These are phyloP conservation scores for Anarsia innoxiella DNA, from an alignment of 2,888 invertebrate species.

Conservation along the genomic window DNA sequence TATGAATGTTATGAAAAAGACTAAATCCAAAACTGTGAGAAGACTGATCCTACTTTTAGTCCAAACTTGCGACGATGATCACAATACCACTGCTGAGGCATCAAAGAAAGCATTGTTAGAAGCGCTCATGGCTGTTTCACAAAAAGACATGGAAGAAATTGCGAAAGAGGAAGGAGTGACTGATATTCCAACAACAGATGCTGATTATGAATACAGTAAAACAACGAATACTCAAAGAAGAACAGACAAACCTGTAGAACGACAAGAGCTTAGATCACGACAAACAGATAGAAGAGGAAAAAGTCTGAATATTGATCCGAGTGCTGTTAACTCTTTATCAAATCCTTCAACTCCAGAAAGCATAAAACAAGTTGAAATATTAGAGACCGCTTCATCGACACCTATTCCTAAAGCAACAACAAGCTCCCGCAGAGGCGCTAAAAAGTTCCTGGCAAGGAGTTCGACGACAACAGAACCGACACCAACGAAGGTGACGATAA, in stretches of 20 bases:
- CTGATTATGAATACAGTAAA: constrained; percentile 34
- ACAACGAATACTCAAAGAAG: constrained; percentile 36
- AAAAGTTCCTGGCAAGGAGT: constrained; percentile 44
- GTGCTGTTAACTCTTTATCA: constrained; percentile 53
- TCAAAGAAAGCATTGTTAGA: constrained; percentile 81
- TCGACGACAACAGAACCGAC: constrained; percentile 34
- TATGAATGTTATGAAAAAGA: constrained; percentile 88
- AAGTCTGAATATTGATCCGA: constrained; percentile 49
- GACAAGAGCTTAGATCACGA: constrained; percentile 32
- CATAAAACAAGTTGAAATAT: constrained; percentile 28
- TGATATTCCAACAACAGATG: constrained; percentile 33
- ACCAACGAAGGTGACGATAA: constrained; percentile 29
- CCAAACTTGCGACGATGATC: constrained; percentile 84
- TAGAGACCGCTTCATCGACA: constrained; percentile 44
- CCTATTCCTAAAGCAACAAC: constrained; percentile 42
- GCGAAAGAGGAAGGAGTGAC: constrained; percentile 50
- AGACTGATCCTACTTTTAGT: constrained; percentile 84
- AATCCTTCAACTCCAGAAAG: constrained; percentile 47
- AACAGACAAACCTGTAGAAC: constrained; percentile 32
- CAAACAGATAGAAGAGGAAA: constrained; percentile 45
- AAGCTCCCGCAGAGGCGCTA: constrained; percentile 49
- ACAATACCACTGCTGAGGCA: constrained; percentile 81
- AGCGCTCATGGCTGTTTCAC: constrained; percentile 80
- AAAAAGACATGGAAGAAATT: constrained; percentile 69
- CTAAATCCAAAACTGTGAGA: constrained; percentile 83